Evolutionary conservation across 1,140 invertebrate genomes (phyloP).

Genomic region (Himalopsyche phryganea): DNA sequence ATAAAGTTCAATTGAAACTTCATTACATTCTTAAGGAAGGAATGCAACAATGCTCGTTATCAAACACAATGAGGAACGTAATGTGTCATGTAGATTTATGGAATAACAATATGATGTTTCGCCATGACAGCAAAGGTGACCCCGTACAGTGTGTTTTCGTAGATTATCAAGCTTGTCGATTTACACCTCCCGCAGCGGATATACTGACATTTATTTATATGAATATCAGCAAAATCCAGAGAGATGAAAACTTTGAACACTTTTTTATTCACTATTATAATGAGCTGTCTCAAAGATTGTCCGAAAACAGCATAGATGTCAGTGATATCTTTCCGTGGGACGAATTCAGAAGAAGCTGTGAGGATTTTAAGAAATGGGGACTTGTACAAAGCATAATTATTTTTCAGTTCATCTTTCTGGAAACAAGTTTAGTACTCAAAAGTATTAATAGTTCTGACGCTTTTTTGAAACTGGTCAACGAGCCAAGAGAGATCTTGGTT

Average conservation of each 20-base stretch:
- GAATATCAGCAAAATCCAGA: constrained; percentile 10
- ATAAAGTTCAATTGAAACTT: constrained; percentile 36
- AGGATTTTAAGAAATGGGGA: constrained; percentile 20
- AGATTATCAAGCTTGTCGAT: constrained; percentile 58
- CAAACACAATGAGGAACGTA: constrained; percentile 47
- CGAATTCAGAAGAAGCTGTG: constrained; percentile 15
- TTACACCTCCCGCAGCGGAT: constrained; percentile 56
- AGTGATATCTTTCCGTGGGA: constrained; percentile 11
- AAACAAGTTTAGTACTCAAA: too few relatives aligned
- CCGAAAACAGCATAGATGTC: constrained; percentile 7
- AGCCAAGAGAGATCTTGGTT: too few relatives aligned
- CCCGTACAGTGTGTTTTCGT: constrained; percentile 36
- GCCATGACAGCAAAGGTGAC: constrained; percentile 42
- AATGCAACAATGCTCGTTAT: constrained; percentile 36
- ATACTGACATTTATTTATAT: constrained; percentile 38
- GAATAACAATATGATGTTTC: constrained; percentile 62
- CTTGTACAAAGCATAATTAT: constrained; percentile 18
- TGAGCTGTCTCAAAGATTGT: constrained; percentile 7
- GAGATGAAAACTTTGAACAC: constrained; percentile 4
- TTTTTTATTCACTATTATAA: constrained; percentile 18
- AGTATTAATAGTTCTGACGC: too few relatives aligned
- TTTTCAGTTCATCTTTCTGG: constrained; percentile 8
- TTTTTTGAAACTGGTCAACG: too few relatives aligned
- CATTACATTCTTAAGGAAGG: constrained; percentile 37
- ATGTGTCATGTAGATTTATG: constrained; percentile 61